Base-by-base conservation (phyloP, 1,140 invertebrate genomes). In the Drosophila nikananu region DNA sequence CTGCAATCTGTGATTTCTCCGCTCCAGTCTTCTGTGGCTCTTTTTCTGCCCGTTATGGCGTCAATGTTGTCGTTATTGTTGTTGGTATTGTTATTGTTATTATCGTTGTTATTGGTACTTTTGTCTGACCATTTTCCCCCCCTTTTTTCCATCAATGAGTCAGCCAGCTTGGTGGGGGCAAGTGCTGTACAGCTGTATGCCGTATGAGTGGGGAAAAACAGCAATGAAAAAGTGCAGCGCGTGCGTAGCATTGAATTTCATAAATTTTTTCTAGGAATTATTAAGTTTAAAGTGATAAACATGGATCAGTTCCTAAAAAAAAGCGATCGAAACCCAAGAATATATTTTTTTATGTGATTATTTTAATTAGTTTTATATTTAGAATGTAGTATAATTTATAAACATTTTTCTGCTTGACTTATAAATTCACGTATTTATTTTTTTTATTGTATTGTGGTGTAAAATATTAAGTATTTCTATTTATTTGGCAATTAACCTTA, bases 201-300 rank as follows among this genome's bases (percentile, higher is more conserved):
- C 10, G 10, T n/a, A 3, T n/a, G 25, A 12, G 51, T 19, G 30
- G 35, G 5, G 12, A 17, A 48, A 35, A 23, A 23, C n/a, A 32
- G 55, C 65, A 39, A 23, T 30, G n/a, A 27, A 27, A 39, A 66
- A 52, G 19, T 39, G 15, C 61, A 41, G 76, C 78, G 75, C 66
- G 70, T 81, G 83, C 62, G 75, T 79, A 72, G 74, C 48, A 84
- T 73, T 81, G 61, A 61, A 79, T 54, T 57, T 59, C 21, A 25
- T 32, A 44, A 59, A 65, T 64, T 74, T 66, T 46, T 65, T 61
- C 21, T 13, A 1, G 19, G 44, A 61, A 30, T 54, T 71, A n/a
- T 15, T 42, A 30, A 30, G 27, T 7, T 6, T 30, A 30, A 30
- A 30, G 7, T 30, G 30, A 32, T 32, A 13, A 32, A 52, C 27